Evolutionary conservation across 2,797 vertebrate genomes (phyloP).

Genomic region (Lepus townsendii): DNA sequence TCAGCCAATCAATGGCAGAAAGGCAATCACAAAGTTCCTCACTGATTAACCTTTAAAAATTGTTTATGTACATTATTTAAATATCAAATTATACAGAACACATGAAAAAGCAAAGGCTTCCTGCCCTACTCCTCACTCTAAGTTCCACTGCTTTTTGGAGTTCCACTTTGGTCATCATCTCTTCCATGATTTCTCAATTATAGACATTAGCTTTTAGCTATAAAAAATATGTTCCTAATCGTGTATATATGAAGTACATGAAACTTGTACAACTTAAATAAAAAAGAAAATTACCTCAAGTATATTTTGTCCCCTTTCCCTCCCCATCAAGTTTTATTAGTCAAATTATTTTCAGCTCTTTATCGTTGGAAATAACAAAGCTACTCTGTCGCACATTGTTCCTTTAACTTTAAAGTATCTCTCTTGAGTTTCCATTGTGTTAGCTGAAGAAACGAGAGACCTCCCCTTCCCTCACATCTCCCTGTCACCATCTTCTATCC

Average conservation of each 20-base stretch:
- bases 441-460: background rate
- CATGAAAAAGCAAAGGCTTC: background rate
- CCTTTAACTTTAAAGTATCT: background rate
- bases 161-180: background rate
- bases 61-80: background rate
- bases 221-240: background rate
- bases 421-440: background rate
- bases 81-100: conserved; percentile 23
- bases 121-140: background rate
- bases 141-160: background rate
- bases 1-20: background rate
- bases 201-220: conserved; percentile 56
- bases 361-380: background rate
- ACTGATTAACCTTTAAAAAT: background rate
- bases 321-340: background rate
- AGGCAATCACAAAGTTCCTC: background rate
- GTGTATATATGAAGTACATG: no score
- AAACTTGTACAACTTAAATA: no score
- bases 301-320: background rate
- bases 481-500: background rate
- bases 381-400: background rate
- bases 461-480: background rate
- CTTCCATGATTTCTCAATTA: conserved; percentile 34
- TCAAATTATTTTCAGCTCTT: background rate
- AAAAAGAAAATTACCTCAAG: conserved; percentile 19